These are phyloP conservation scores for Hermaeophaga mercurialis DNA, from an alignment of 2,888 invertebrate species.

Conservation along the genomic window DNA sequence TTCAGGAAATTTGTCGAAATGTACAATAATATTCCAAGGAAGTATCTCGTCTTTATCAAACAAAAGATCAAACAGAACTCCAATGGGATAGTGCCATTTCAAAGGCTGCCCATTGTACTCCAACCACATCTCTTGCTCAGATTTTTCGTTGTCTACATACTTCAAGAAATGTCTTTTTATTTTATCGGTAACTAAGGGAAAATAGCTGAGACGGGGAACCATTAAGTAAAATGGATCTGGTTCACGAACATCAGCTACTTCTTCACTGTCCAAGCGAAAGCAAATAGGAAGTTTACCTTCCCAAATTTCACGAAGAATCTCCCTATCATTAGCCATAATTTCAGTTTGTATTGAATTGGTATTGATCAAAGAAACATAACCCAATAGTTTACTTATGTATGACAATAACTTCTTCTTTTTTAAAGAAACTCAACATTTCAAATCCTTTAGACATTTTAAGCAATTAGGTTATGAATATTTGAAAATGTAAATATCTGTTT, in stretches of 20 bases:
- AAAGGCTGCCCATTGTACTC: conserved; percentile 90
- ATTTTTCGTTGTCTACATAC: conserved; percentile 79
- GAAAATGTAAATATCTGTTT: no score
- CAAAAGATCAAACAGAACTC: conserved; percentile 88
- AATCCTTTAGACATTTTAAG: no score
- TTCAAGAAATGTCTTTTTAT: conserved; percentile 88
- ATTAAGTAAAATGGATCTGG: conserved; percentile 93
- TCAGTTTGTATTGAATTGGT: no score
- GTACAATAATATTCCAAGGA: conserved; percentile 93
- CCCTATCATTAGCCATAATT: conserved; percentile 95
- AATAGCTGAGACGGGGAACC: conserved; percentile 92
- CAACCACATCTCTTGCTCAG: conserved; percentile 91
- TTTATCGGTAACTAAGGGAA: conserved; percentile 94
- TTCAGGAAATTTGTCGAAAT: conserved; percentile 94
- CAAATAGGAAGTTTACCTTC: conserved; percentile 93
- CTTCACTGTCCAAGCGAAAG: conserved; percentile 86
- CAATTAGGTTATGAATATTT: no score
- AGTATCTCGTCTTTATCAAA: conserved; percentile 69
- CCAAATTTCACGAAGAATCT: conserved; percentile 94
- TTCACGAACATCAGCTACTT: conserved; percentile 85
- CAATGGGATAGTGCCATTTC: conserved; percentile 88
- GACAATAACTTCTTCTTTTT: no score
- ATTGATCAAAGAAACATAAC: no score
- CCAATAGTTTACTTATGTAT: no score
- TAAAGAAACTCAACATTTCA: no score